Evolutionary conservation across 2,888 invertebrate species (phyloP).

Genomic region (Micoletzkya japonica): DNA sequence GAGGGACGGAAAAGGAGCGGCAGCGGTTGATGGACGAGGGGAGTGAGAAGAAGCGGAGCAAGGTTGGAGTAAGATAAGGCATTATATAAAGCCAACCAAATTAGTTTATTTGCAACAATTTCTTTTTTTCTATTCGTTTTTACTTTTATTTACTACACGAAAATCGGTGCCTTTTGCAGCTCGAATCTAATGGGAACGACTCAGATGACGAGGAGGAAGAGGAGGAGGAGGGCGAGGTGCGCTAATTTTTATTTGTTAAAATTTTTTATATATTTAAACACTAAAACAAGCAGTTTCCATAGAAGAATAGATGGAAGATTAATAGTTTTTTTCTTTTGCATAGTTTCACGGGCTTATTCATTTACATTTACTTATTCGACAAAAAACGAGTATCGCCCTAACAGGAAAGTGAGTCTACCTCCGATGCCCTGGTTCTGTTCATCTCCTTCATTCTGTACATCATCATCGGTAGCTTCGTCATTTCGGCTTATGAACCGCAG

Average conservation of each 20-base stretch:
- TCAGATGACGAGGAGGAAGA: slow-evolving; percentile 16
- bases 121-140: too few relatives aligned
- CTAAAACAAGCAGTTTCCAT: background rate
- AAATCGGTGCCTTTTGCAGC: background rate
- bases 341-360: background rate
- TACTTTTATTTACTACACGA: background rate
- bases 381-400: background rate
- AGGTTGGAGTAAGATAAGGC: background rate
- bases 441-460: slow-evolving; percentile 57
- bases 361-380: background rate
- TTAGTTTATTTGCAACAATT: background rate
- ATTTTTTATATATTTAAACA: background rate
- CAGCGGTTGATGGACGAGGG: slow-evolving; percentile 43
- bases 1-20: slow-evolving; percentile 37
- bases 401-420: slow-evolving; percentile 16
- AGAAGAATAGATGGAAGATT: background rate
- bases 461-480: slow-evolving; percentile 51
- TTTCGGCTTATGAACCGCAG: slow-evolving; percentile 55
- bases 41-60: background rate
- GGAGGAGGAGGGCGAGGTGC: slow-evolving; percentile 17
- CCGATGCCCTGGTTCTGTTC: slow-evolving; percentile 49
- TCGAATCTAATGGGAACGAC: background rate
- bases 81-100: background rate
- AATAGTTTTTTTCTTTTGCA: background rate
- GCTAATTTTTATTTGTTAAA: background rate